A percentile compares a stretch with the other conserved stretches of the same genome.
These are phyloP conservation scores for Bilobella aurantiaca DNA, from an alignment of 1,140 invertebrate species.

Conservation along the genomic window DNA sequence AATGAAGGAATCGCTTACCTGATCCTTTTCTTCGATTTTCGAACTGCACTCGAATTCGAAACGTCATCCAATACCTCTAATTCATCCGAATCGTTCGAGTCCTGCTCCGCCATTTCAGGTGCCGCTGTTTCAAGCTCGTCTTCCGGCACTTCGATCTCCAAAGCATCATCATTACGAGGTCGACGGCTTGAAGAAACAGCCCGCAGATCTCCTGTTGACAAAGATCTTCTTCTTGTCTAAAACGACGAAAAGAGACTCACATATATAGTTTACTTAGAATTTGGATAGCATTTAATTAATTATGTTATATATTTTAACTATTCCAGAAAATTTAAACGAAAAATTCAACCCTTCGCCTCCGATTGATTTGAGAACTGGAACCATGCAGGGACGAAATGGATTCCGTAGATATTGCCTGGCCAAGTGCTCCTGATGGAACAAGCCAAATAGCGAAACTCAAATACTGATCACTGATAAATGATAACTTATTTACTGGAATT, in stretches of 20 bases:
- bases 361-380: no score
- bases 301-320: no score
- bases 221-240: slow-evolving; percentile 31
- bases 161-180: slow-evolving; percentile 6
- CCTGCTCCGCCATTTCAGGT: not conserved
- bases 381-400: slow-evolving; percentile 28
- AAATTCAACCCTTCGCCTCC: no score
- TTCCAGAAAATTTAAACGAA: not conserved
- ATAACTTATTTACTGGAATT: no score
- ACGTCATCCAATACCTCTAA: slow-evolving; percentile 19
- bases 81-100: slow-evolving; percentile 20
- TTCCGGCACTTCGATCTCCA: slow-evolving; percentile 21
- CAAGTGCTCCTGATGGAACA: not conserved
- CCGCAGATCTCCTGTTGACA: slow-evolving; percentile 34
- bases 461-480: no score
- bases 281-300: no score
- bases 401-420: slow-evolving; percentile 20
- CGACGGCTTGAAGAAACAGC: not conserved
- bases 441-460: no score
- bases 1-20: slow-evolving; percentile 10
- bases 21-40: slow-evolving; percentile 16
- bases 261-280: no score
- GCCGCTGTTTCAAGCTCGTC: slow-evolving; percentile 13
- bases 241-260: no score
- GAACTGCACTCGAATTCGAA: slow-evolving; percentile 22